These are phyloP conservation scores for Coregonus suidteri DNA, from an alignment of 2,797 vertebrate genomes.

Conservation along the genomic window DNA sequence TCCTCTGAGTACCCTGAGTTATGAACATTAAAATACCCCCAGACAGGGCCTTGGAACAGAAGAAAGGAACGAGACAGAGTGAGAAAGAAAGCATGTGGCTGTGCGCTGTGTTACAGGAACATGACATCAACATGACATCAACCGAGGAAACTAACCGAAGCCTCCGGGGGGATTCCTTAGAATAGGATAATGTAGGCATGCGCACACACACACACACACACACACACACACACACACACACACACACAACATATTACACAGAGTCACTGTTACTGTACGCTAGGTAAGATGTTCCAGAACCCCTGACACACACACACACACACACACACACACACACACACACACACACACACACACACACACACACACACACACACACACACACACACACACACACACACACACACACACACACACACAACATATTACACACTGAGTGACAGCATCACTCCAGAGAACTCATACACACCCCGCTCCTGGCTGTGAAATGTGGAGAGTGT, in stretches of 20 bases:
- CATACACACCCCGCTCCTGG: conserved; percentile 20
- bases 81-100: conserved; percentile 10
- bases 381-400: conserved; percentile 1
- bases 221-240: not conserved
- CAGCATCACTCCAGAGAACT: conserved; percentile 53
- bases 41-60: conserved; percentile 32
- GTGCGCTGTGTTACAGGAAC: conserved; percentile 47
- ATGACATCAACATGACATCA: conserved; percentile 69
- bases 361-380: not conserved
- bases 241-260: not conserved
- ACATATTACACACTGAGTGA: not conserved
- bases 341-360: not conserved
- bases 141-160: conserved; percentile 48
- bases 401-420: not conserved
- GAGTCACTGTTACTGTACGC: not conserved
- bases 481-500: conserved; percentile 71
- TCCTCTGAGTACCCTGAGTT: not conserved
- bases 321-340: not conserved
- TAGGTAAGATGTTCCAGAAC: conserved; percentile 3
- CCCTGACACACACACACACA: conserved; percentile 2
- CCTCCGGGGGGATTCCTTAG: conserved; percentile 58
- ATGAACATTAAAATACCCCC: not conserved
- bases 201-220: conserved; percentile 23
- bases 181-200: conserved; percentile 53
- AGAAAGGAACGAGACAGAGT: conserved; percentile 41